Evolutionary conservation across 2,888 invertebrate species (phyloP), one percentile per base, ranked within the genome.

Genomic region (Drosophila emarginata): DNA sequence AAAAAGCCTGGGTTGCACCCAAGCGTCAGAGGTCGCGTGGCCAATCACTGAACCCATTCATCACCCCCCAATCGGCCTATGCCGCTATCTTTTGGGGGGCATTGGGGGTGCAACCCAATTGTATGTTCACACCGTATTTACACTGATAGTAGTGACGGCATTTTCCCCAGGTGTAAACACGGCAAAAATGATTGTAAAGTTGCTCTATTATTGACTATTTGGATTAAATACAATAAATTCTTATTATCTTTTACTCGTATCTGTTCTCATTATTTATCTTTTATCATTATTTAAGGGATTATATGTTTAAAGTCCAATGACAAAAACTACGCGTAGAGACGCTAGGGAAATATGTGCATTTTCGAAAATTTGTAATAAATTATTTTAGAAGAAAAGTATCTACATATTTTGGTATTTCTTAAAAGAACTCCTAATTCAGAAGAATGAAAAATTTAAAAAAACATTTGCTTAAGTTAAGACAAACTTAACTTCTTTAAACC

Each of bases 1-100:
- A 14, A 2, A 45, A 45, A 54, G 39, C 54, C 61, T 58, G 64
- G 69, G 69, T 64, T 32, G 32, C 9, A 32, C 11, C 69, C 64
- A 74, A 65, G 72, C 70, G 72, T 71, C 70, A 69, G 60, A 74
- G 72, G 72, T 72, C 72, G 74, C 62, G 26, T 59, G 60, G 50
- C 50, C 51, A 45, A 18, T 45, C 45, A 45, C 45, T 45, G 45
- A 45, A 45, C 45, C 45, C 45, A 14, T 11, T 9, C 18, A 39
- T n/a, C 12, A 39, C 39, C 14, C 1, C 39, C 14, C 45, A 23
- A 2, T 4, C 23, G 4, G 9, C 4, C 18, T 45, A 15, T 45
- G 18, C 18, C 0, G 4, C 40, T 9, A 45, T 15, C 32, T 32
- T 32, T 45, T 45, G 40, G 40, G 40, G 4, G 40, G 18, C 15